phyloP scores from a whole-genome alignment of 2,888 invertebrate species.

The Thymelicus lineola region DNA sequence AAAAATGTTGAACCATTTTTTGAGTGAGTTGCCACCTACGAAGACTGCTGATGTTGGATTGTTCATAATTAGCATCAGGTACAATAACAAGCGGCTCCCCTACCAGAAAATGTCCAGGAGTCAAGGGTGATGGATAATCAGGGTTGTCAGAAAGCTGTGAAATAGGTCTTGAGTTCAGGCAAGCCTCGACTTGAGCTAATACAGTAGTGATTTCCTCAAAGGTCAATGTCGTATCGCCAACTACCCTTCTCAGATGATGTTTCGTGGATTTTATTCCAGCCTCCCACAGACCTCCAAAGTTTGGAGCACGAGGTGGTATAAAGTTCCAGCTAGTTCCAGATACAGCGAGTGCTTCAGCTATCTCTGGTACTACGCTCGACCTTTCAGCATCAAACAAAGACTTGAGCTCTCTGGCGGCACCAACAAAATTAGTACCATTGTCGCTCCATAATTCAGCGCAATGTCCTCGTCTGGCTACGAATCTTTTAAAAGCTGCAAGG shows the following conservation, averaged over 20 bases:
- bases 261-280: constrained; percentile 38
- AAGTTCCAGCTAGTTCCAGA: constrained; percentile 35
- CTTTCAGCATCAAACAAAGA: constrained; percentile 14
- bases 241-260: constrained; percentile 33
- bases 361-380: constrained; percentile 7
- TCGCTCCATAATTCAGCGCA: constrained; percentile 43
- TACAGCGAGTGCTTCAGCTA: constrained; percentile 24
- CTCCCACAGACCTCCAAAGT: too few species aligned
- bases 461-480: constrained; percentile 45
- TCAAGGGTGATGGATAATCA: constrained; percentile 39
- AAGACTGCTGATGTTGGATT: constrained; percentile 32
- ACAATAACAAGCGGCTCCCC: constrained; percentile 41
- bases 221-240: constrained; percentile 30
- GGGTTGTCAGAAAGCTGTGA: constrained; percentile 27
- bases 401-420: too few species aligned
- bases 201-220: constrained; percentile 35
- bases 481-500: constrained; percentile 43
- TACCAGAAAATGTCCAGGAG: constrained; percentile 44
- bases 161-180: constrained; percentile 40
- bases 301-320: constrained; percentile 38
- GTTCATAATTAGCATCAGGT: constrained; percentile 38
- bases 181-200: constrained; percentile 39
- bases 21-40: constrained; percentile 42
- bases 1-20: too few species aligned
- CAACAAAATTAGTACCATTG: constrained; percentile 42